Evolutionary conservation across 1,140 invertebrate species (phyloP).

Genomic region (Rhopalosiphum maidis): DNA sequence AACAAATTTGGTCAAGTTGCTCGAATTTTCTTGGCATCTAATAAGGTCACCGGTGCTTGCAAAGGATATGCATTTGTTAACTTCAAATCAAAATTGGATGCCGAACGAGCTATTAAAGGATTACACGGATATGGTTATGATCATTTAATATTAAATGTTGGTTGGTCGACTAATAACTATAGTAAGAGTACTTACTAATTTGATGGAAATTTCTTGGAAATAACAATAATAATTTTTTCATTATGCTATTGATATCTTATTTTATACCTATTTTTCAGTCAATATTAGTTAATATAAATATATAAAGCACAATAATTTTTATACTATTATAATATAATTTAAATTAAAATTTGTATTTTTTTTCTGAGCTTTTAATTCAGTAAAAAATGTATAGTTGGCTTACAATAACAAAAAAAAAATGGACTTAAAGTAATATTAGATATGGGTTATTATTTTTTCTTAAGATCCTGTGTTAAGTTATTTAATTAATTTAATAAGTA

Average conservation of each 20-base stretch:
- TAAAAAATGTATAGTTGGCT: no score
- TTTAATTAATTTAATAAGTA: no score
- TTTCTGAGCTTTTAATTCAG: no score
- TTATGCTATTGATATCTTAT: neutral
- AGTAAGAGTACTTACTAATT: conserved; percentile 37
- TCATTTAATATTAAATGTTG: conserved; percentile 96
- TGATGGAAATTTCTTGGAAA: neutral
- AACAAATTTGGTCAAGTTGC: conserved; percentile 87
- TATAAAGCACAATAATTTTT: neutral
- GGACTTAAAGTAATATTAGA: no score
- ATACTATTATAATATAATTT: neutral
- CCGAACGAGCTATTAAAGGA: conserved; percentile 86
- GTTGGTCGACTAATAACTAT: conserved; percentile 83
- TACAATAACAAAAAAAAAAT: no score
- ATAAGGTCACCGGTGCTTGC: conserved; percentile 79
- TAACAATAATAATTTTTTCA: neutral
- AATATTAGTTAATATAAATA: neutral
- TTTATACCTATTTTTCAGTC: neutral
- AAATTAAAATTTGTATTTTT: neutral
- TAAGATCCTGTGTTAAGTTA: no score
- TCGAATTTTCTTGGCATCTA: conserved; percentile 88
- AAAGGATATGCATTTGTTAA: conserved; percentile 97
- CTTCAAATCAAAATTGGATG: conserved; percentile 87
- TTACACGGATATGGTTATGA: conserved; percentile 97
- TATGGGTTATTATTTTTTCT: no score